A percentile compares a stretch with the other conserved stretches of the same genome.
Evolutionary conservation across 2,113 vertebrate species (phyloP).

Genomic region (Chascanopsetta lugubris): DNA sequence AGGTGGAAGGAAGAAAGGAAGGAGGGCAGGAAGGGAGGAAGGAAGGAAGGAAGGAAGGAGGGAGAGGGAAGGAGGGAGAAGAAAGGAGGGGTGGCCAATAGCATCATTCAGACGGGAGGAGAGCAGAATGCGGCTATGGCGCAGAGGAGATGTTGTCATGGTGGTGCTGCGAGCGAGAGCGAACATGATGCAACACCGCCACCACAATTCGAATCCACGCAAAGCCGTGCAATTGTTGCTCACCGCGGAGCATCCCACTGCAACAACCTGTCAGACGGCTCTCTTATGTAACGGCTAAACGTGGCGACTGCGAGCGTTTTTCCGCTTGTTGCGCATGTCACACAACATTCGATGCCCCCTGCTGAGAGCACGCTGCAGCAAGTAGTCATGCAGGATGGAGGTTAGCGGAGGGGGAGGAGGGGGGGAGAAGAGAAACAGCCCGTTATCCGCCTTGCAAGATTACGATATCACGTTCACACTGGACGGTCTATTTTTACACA

Average conservation of each 20-base stretch:
- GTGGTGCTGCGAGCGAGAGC: conserved; percentile 11
- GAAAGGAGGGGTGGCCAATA: conserved; percentile 50
- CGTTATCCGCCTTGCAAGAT: conserved; percentile 33
- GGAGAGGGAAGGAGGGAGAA: no score
- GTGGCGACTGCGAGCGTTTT: conserved; percentile 13
- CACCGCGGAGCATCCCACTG: neutral
- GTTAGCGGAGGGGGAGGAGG: neutral
- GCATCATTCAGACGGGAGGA: conserved; percentile 71
- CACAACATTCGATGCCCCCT: conserved; percentile 14
- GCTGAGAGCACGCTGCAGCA: conserved; percentile 11
- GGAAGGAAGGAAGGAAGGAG: conserved; percentile 33
- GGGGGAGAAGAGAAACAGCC: neutral
- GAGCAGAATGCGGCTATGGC: conserved; percentile 79
- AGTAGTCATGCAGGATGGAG: neutral
- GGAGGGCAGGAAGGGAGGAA: no score
- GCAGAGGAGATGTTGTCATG: conserved; percentile 56
- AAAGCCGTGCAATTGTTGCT: neutral
- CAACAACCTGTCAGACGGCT: conserved; percentile 27
- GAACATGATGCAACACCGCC: neutral
- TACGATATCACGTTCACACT: conserved; percentile 48
- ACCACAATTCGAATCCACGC: no score
- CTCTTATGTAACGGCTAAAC: conserved; percentile 50
- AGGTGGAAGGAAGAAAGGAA: neutral
- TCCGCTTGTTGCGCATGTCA: conserved; percentile 71
- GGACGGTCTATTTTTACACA: conserved; percentile 63